These are phyloP conservation scores for Stratiomys singularior DNA, from an alignment of 2,888 invertebrate genomes.

Conservation along the genomic window DNA sequence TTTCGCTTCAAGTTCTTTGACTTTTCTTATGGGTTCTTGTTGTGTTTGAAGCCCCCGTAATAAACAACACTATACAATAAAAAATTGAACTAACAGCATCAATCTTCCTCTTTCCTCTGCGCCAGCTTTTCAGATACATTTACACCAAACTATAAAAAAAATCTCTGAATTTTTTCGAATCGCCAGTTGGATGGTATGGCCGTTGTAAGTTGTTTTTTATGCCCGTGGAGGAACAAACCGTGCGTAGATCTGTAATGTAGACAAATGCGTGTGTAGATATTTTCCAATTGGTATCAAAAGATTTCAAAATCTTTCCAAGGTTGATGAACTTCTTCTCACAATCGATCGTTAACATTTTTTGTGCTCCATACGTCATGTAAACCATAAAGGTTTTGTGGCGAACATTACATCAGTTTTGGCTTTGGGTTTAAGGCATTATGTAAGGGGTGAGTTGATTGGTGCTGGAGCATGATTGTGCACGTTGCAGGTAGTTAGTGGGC, in stretches of 20 bases:
- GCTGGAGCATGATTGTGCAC: no score
- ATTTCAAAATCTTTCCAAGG: neutral
- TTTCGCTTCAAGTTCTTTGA: constrained; percentile 5
- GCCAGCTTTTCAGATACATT: neutral
- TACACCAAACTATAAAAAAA: neutral
- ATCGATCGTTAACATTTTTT: neutral
- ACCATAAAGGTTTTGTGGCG: neutral
- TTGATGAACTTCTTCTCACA: neutral
- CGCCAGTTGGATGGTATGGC: neutral
- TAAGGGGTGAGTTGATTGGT: neutral
- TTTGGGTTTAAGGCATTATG: neutral
- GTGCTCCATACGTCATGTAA: neutral
- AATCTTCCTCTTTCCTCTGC: constrained; percentile 7
- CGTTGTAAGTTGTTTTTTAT: neutral
- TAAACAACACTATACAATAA: neutral
- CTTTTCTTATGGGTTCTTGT: neutral
- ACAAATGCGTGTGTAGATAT: neutral
- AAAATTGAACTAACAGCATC: constrained; percentile 20
- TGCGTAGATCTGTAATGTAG: neutral
- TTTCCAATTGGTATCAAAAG: neutral
- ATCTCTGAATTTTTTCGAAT: neutral
- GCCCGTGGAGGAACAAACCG: neutral
- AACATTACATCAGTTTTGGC: no score
- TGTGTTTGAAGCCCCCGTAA: neutral
- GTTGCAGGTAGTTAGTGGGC: no score